Percentiles rank a stretch among this genome's conserved stretches.
Evolutionary conservation across 2,797 vertebrate genomes (phyloP).

Genomic region (Cygnus olor): DNA sequence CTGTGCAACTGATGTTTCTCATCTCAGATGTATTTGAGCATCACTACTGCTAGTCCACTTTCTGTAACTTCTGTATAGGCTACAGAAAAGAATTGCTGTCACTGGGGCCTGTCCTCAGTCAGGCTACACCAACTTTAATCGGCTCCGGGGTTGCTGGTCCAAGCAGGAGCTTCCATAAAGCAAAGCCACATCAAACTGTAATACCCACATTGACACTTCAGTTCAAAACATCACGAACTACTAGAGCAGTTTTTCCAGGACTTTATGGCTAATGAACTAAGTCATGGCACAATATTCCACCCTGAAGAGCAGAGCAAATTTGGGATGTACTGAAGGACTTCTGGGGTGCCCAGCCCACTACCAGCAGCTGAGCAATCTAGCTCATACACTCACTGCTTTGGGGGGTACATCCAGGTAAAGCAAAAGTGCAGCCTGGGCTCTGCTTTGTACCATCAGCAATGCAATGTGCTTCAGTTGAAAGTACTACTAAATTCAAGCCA

Average conservation of each 20-base stretch:
- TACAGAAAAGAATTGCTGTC: background rate
- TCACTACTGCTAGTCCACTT: background rate
- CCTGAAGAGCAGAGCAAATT: background rate
- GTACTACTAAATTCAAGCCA: background rate
- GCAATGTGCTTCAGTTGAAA: background rate
- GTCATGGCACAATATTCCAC: background rate
- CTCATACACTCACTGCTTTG: background rate
- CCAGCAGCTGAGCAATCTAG: rapidly evolving
- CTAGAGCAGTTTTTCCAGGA: background rate
- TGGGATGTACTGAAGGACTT: background rate
- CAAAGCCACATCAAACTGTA: background rate
- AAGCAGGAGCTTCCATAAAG: background rate
- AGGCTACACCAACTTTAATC: background rate
- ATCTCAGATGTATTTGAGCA: background rate
- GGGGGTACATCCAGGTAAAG: background rate
- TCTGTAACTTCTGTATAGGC: background rate
- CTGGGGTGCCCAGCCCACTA: background rate
- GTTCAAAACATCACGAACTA: background rate
- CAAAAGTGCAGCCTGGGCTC: background rate
- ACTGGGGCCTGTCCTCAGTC: background rate
- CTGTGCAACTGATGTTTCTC: background rate
- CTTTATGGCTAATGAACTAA: background rate
- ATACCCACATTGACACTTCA: background rate
- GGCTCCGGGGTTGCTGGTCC: background rate
- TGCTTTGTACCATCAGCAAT: too few species aligned